phyloP scores from a whole-genome alignment of 2,888 invertebrate genomes.

The Caprella mutica region DNA sequence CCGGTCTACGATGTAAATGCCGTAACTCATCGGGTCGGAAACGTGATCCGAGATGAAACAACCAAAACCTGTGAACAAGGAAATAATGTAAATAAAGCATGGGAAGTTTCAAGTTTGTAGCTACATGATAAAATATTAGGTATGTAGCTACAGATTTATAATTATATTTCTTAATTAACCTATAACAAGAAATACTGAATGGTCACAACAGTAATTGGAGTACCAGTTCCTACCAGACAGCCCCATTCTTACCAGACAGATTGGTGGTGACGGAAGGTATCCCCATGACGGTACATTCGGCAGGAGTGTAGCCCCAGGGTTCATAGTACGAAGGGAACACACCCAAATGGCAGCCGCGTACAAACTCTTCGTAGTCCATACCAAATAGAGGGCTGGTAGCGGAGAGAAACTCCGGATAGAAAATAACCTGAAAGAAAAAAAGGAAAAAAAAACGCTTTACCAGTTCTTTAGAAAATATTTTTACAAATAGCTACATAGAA shows the following conservation, averaged over 20 bases:
- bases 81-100: too few species aligned
- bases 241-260: too few species aligned
- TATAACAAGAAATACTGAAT: too few species aligned
- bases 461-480: too few species aligned
- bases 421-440: slow-evolving; percentile 87
- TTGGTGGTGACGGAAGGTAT: slow-evolving; percentile 98
- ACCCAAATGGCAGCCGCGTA: slow-evolving; percentile 94
- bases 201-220: too few species aligned
- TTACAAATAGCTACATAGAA: too few species aligned
- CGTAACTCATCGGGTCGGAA: slow-evolving; percentile 93
- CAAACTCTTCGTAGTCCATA: slow-evolving; percentile 97
- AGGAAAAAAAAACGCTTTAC: too few species aligned
- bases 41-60: slow-evolving; percentile 98
- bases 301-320: slow-evolving; percentile 99
- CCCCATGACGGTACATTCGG: slow-evolving; percentile 99
- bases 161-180: too few species aligned
- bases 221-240: too few species aligned
- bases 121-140: too few species aligned
- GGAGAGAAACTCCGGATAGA: slow-evolving; percentile 96
- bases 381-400: slow-evolving; percentile 96
- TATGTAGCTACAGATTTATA: too few species aligned
- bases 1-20: slow-evolving; percentile 95
- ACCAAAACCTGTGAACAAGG: slow-evolving; percentile 79
- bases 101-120: too few species aligned
- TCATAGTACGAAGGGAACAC: slow-evolving; percentile 99